These are phyloP conservation scores for Peromyscus leucopus DNA, from an alignment of 2,113 vertebrate genomes.

Conservation along the genomic window DNA sequence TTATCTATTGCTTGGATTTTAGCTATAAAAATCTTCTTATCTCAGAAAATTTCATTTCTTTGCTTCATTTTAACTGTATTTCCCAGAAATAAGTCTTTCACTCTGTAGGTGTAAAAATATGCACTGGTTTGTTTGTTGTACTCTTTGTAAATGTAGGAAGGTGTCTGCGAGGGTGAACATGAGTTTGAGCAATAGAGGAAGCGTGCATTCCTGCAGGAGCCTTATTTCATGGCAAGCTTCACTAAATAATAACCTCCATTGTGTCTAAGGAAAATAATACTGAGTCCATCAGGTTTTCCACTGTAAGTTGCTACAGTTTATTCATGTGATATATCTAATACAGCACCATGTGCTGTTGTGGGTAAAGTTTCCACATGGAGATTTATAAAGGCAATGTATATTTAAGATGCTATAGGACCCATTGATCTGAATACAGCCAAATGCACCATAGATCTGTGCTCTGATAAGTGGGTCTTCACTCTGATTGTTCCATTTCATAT, in stretches of 20 bases:
- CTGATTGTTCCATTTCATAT: neutral
- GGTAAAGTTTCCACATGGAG: neutral
- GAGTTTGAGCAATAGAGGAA: neutral
- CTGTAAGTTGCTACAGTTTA: constrained; percentile 4
- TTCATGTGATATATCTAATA: neutral
- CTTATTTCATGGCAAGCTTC: neutral
- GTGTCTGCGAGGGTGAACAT: neutral
- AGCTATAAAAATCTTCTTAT: neutral
- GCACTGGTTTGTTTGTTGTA: neutral
- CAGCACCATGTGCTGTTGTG: neutral
- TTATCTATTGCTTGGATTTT: neutral
- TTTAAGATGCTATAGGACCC: fast-evolving
- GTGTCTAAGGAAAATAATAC: neutral
- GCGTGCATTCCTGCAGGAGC: neutral
- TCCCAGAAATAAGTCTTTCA: neutral
- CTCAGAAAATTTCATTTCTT: neutral
- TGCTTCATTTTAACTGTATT: neutral
- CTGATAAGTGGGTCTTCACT: neutral
- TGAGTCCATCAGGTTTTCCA: neutral
- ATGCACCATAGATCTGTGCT: neutral
- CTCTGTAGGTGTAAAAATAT: neutral
- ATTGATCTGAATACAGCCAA: fast-evolving
- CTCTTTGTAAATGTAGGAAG: neutral
- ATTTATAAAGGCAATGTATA: neutral
- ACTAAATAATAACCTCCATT: neutral